These are phyloP conservation scores for Anticlea derivata DNA, from an alignment of 2,888 invertebrate species.

Conservation along the genomic window DNA sequence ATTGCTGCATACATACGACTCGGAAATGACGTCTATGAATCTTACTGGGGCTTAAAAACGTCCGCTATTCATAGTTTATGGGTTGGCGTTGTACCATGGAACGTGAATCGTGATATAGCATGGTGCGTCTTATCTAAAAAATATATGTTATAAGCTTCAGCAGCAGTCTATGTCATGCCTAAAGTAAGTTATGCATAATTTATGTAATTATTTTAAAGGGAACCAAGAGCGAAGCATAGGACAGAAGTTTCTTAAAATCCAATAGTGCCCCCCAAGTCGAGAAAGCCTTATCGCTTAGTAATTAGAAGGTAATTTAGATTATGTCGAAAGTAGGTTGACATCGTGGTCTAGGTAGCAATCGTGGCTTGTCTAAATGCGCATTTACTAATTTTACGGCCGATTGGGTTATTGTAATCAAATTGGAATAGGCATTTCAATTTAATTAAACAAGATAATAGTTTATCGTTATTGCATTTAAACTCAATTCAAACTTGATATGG, in stretches of 20 bases:
- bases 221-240: too few relatives aligned
- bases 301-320: too few relatives aligned
- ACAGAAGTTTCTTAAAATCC: too few relatives aligned
- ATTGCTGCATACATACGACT: slow-evolving; percentile 29
- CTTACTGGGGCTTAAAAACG: slow-evolving; percentile 36
- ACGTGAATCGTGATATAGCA: not conserved
- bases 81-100: slow-evolving; percentile 26
- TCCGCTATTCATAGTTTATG: slow-evolving; percentile 33
- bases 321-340: not conserved
- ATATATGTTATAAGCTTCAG: too few relatives aligned
- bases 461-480: slow-evolving; percentile 4
- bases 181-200: too few relatives aligned
- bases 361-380: slow-evolving; percentile 4
- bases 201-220: too few relatives aligned
- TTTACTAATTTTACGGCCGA: slow-evolving; percentile 4
- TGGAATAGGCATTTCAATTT: too few relatives aligned
- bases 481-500: not conserved
- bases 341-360: slow-evolving; percentile 3
- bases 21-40: slow-evolving; percentile 36
- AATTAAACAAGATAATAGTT: not conserved
- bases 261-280: slow-evolving; percentile 5
- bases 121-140: not conserved
- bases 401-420: not conserved
- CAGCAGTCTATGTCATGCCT: too few relatives aligned
- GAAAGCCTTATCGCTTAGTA: slow-evolving; percentile 1